Percentiles rank a stretch among this genome's conserved stretches.
These are phyloP conservation scores for Dynastes tityus DNA, from an alignment of 2,888 invertebrate species.

Conservation along the genomic window DNA sequence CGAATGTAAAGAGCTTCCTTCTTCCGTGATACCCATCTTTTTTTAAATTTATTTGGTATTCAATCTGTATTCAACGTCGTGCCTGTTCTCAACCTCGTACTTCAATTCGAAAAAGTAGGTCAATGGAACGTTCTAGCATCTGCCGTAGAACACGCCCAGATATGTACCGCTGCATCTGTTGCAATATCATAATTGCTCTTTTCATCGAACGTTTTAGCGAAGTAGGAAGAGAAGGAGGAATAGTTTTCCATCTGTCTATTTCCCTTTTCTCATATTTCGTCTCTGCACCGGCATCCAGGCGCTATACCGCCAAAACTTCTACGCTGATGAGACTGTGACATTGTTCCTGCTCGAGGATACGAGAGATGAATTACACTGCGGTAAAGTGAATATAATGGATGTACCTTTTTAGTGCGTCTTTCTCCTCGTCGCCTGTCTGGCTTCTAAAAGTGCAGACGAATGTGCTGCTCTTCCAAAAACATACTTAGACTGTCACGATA, in stretches of 20 bases:
- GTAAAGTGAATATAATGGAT: conserved; percentile 15
- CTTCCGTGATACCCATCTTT: no score
- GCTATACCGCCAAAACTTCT: not conserved
- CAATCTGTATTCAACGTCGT: no score
- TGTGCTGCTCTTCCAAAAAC: not conserved
- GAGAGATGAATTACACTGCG: conserved; percentile 16
- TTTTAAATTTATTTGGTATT: no score
- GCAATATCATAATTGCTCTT: conserved; percentile 37
- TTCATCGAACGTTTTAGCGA: conserved; percentile 20
- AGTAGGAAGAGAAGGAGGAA: not conserved
- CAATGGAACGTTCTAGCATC: conserved; percentile 21
- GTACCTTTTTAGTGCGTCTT: not conserved
- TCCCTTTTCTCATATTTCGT: not conserved
- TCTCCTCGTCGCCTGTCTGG: not conserved
- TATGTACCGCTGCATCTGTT: conserved; percentile 22
- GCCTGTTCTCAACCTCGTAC: not conserved
- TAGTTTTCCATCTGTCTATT: not conserved
- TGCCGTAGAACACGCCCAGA: not conserved
- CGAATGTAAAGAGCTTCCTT: no score
- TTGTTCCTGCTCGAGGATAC: not conserved
- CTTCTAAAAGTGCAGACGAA: not conserved
- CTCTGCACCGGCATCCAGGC: not conserved
- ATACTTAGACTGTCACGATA: not conserved
- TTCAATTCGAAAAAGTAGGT: conserved; percentile 4
- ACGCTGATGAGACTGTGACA: conserved; percentile 14